Conservation (phyloP, 2,113 vertebrate species). For the Cepphus grylle region DNA sequence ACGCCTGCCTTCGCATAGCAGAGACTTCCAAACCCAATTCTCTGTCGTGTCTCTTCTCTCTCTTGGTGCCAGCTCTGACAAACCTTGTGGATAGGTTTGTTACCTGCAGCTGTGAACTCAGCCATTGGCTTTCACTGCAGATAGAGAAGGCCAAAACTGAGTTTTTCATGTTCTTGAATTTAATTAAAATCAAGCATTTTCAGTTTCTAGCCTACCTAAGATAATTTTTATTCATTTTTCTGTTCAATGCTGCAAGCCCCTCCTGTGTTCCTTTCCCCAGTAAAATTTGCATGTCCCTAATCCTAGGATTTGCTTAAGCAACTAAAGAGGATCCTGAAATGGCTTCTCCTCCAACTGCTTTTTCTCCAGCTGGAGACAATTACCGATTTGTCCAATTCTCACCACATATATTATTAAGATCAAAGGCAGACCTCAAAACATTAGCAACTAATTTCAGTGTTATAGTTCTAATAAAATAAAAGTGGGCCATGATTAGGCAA, state of each 20-base stretch:
- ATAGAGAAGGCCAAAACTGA: neutral
- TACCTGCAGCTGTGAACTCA: neutral
- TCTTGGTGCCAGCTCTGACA: neutral
- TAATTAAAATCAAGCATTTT: neutral
- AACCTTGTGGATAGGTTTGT: neutral
- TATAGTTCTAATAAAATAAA: constrained; percentile 61
- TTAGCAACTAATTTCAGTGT: constrained; percentile 51
- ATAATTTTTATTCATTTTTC: neutral
- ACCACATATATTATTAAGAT: constrained; percentile 49
- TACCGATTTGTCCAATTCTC: constrained; percentile 35
- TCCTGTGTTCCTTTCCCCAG: neutral
- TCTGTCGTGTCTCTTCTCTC: fast-evolving
- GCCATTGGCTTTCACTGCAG: neutral
- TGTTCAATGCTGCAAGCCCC: neutral
- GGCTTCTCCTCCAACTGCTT: constrained; percentile 19
- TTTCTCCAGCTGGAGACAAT: constrained; percentile 55
- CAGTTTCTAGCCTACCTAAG: neutral
- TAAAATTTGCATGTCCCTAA: constrained; percentile 13
- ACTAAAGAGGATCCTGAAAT: constrained; percentile 44
- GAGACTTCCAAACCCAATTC: neutral
- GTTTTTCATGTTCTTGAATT: neutral
- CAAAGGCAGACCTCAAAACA: constrained; percentile 59
- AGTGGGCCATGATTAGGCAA: constrained; percentile 4
- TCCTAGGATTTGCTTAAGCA: constrained; percentile 35
- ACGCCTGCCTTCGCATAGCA: neutral